A percentile compares a stretch with the other conserved stretches of the same genome.
Conservation (phyloP, 2,797 vertebrate species). For the Clarias pachynema region DNA sequence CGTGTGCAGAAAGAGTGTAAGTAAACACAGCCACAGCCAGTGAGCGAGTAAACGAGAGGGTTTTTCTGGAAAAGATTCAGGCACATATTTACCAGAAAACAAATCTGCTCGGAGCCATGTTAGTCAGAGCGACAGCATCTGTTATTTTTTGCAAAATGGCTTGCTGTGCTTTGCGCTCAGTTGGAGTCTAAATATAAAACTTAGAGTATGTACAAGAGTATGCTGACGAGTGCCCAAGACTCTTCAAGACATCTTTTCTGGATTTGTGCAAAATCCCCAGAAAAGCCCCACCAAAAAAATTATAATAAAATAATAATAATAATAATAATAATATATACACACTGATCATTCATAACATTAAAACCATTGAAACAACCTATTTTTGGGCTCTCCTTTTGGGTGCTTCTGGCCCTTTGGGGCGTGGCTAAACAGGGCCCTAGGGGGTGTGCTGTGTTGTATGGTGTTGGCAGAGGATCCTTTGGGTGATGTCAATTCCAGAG, state of each 20-base stretch:
- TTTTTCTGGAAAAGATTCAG: constrained; percentile 45
- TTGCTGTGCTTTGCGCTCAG: constrained; percentile 24
- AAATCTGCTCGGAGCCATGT: constrained; percentile 53
- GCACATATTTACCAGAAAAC: constrained; percentile 58
- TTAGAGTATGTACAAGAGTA: background rate
- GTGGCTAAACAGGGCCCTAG: no score
- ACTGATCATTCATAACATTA: no score
- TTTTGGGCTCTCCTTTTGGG: no score
- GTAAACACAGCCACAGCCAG: constrained; percentile 53
- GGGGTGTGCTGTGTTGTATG: no score
- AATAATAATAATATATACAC: no score
- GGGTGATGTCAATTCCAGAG: no score
- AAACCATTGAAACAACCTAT: no score
- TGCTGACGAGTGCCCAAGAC: background rate
- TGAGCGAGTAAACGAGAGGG: constrained; percentile 29
- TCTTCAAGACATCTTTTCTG: background rate
- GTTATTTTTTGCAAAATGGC: constrained; percentile 47
- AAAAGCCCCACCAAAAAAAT: background rate
- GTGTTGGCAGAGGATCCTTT: no score
- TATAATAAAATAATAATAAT: no score
- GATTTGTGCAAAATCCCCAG: background rate
- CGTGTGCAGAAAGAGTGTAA: constrained; percentile 50
- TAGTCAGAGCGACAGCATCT: constrained; percentile 60
- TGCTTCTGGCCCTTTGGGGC: no score
- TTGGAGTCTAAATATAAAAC: constrained; percentile 12